Percentiles rank a stretch among this genome's conserved stretches.
Evolutionary conservation across 2,888 invertebrate genomes (phyloP).

Genomic region (Leistus spinibarbis): DNA sequence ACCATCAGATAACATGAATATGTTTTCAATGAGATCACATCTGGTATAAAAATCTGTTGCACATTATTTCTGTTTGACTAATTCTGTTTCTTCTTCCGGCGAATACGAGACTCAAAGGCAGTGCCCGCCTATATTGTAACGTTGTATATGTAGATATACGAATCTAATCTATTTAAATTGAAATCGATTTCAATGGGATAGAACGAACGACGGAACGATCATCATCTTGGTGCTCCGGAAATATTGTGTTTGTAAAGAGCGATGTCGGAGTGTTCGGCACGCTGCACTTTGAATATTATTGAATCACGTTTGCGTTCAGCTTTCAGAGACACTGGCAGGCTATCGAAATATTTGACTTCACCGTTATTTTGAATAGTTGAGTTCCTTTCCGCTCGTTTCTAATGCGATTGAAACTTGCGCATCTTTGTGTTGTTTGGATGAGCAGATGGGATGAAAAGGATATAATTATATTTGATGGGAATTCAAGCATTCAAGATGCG

Average conservation of each 20-base stretch:
- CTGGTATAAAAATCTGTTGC: neutral
- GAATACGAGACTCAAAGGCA: neutral
- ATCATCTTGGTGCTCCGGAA: constrained; percentile 15
- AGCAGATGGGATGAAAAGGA: constrained; percentile 30
- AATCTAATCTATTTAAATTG: constrained; percentile 32
- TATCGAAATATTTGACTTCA: constrained; percentile 9
- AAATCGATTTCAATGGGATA: constrained; percentile 25
- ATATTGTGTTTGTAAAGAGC: constrained; percentile 30
- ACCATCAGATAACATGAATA: neutral
- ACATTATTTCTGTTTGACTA: constrained; percentile 29
- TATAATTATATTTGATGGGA: constrained; percentile 23
- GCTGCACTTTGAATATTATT: constrained; percentile 24
- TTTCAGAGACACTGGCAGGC: neutral
- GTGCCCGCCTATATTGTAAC: neutral
- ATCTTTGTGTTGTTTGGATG: constrained; percentile 5
- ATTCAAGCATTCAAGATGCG: neutral
- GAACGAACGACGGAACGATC: constrained; percentile 3
- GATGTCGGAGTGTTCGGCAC: neutral
- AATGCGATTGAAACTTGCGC: neutral
- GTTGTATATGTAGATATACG: neutral
- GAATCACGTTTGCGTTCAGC: constrained; percentile 22
- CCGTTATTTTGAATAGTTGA: constrained; percentile 24
- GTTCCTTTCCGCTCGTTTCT: neutral
- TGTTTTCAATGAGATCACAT: neutral
- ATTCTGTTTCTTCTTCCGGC: constrained; percentile 12